Evolutionary conservation across 2,888 invertebrate species (phyloP).

Genomic region (Epistrophe eligans): DNA sequence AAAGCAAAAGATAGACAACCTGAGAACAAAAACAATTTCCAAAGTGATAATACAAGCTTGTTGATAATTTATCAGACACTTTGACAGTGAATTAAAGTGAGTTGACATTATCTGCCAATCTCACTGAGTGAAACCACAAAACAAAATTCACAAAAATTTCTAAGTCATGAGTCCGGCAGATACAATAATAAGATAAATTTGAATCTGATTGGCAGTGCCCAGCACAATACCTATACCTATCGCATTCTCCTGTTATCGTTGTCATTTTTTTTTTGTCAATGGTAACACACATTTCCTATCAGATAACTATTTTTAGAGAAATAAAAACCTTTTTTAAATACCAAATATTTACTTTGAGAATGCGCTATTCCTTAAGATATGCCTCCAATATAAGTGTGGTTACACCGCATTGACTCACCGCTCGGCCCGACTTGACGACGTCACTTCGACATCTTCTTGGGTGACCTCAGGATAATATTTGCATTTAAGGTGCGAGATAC

Average conservation of each 20-base stretch:
- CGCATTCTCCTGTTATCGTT: constrained; percentile 54
- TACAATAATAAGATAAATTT: constrained; percentile 58
- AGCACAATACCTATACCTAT: constrained; percentile 41
- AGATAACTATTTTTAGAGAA: background rate
- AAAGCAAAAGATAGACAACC: background rate
- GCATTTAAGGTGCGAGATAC: constrained; percentile 63
- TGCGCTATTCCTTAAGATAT: constrained; percentile 29
- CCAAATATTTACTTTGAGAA: constrained; percentile 24
- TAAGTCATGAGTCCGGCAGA: constrained; percentile 50
- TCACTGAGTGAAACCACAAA: constrained; percentile 6
- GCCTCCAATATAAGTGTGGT: constrained; percentile 16
- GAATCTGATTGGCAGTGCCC: constrained; percentile 57
- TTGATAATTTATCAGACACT: constrained; percentile 62
- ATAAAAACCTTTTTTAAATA: constrained; percentile 21
- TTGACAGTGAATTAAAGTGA: constrained; percentile 74
- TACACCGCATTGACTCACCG: background rate
- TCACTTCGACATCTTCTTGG: constrained; percentile 8
- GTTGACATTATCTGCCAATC: constrained; percentile 77
- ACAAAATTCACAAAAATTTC: constrained; percentile 6
- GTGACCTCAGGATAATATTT: constrained; percentile 48
- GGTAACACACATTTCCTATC: background rate
- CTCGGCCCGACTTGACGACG: too few species aligned
- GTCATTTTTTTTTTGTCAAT: constrained; percentile 5
- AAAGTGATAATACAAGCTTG: constrained; percentile 50
- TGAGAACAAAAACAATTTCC: constrained; percentile 32